Base-by-base conservation (phyloP, 1,140 invertebrate species). In the Cheumatopsyche charites region DNA sequence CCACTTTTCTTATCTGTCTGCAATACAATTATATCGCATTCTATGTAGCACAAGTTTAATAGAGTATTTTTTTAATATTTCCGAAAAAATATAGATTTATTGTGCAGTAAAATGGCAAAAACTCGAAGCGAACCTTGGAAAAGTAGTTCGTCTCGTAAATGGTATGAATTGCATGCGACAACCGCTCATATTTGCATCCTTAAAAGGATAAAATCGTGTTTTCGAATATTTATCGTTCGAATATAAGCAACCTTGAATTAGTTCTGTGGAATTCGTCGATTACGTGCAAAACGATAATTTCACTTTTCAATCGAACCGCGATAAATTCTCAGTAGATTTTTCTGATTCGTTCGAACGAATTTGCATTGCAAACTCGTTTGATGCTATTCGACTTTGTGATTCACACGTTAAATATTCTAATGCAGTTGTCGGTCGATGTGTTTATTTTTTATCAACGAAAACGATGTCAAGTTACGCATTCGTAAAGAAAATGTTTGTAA, bases 401-500 rank as follows among this genome's bases (percentile, higher is more conserved):
- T 52, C 47, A 52, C 13, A 6, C 15, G 45, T 47, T 47, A 47
- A 47, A 47, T 17, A 47, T 52, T 52, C 47, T 52, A 15, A 52
- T 52, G 47, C 47, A 52, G 19, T 19, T 17, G 47, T 52, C 15
- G 47, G 47, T 52, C 47, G 19, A 52, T 17, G 47, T 52, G 19
- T 52, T 36, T 36, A 4, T 36, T 36, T 4, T 36, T 36, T 9
- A 4, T 52, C 15, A 17, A 52, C 47, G 13, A 36, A 9, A 36
- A 52, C n/a, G 47, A 52, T 52, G 47, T 17, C 47, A 52, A 52
- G 47, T 52, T 52, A 17, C 47, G 47, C 47, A 52, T 52, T 52
- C 19, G 47, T 15, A 17, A 17, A 15, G 47, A 52, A 52, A 52
- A 36, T 36, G 29, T 36, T 4, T 36, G 29, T 36, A 36, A 15